Evolutionary conservation across 2,797 vertebrate species (phyloP).

Genomic region (Channallabes apus): DNA sequence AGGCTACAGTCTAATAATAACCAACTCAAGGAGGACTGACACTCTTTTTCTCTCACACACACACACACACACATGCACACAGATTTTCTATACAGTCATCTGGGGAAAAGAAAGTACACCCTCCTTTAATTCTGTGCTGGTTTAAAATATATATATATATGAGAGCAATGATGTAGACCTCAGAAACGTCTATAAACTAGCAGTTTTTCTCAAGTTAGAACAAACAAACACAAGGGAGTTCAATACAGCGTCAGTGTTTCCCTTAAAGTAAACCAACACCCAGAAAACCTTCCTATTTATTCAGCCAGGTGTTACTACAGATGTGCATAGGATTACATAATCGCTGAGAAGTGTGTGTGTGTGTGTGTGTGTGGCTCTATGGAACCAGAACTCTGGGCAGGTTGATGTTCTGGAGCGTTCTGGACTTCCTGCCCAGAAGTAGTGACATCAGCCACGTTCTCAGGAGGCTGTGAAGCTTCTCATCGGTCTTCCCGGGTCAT

Average conservation of each 20-base stretch:
- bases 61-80: slow-evolving; percentile 9
- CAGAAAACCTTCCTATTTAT: neutral
- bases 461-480: neutral
- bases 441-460: neutral
- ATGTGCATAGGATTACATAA: neutral
- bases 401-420: neutral
- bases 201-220: neutral
- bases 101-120: neutral
- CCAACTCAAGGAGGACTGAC: slow-evolving; percentile 37
- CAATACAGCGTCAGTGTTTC: neutral
- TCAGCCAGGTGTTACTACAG: neutral
- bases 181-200: neutral
- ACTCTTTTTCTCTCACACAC: slow-evolving; percentile 24
- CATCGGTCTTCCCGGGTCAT: neutral
- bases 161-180: neutral
- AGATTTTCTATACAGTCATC: neutral
- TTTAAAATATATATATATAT: neutral
- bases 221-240: neutral
- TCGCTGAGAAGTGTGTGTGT: neutral
- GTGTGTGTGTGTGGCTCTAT: too few relatives aligned
- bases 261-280: neutral
- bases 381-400: neutral
- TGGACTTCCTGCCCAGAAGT: neutral
- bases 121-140: neutral
- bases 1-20: slow-evolving; percentile 49